Evolutionary conservation across 2,888 invertebrate species (phyloP).

Genomic region (Sceliomorpha sp.): DNA sequence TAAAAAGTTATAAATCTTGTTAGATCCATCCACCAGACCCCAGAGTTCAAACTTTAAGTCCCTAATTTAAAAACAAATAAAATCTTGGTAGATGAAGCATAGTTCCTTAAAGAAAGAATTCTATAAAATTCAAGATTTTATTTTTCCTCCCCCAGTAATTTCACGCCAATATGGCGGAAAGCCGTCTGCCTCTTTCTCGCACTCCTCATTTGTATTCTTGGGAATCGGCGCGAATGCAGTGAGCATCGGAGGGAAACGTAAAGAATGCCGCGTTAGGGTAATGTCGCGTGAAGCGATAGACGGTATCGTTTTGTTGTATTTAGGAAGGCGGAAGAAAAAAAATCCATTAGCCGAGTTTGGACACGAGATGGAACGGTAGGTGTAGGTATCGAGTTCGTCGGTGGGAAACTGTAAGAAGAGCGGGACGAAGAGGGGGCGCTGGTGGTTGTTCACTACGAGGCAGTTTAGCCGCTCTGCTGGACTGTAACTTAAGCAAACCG

Average conservation of each 20-base stretch:
- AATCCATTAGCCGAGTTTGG: conserved; percentile 62
- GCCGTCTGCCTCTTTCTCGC: too few relatives aligned
- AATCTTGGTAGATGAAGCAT: too few relatives aligned
- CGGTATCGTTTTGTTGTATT: conserved; percentile 51
- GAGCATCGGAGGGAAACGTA: conserved; percentile 53
- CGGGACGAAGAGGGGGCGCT: conserved; percentile 39
- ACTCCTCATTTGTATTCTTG: conserved; percentile 47
- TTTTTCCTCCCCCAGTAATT: too few relatives aligned
- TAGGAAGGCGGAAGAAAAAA: conserved; percentile 44
- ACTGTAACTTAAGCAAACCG: conserved; percentile 76
- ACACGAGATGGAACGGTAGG: conserved; percentile 34
- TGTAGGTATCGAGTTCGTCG: conserved; percentile 31
- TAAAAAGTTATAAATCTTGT: too few relatives aligned
- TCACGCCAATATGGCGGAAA: too few relatives aligned
- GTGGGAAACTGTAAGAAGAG: conserved; percentile 16
- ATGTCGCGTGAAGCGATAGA: conserved; percentile 68
- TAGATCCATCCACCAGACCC: too few relatives aligned
- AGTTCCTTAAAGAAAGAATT: too few relatives aligned
- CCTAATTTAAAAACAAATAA: too few relatives aligned
- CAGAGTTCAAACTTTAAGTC: too few relatives aligned
- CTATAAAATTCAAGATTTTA: too few relatives aligned
- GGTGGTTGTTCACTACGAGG: too few relatives aligned
- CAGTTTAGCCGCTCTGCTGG: conserved; percentile 78
- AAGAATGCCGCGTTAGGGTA: conserved; percentile 67
- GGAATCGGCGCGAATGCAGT: conserved; percentile 32